phyloP scores from a whole-genome alignment of 2,888 invertebrate genomes.

The Pollenia amentaria region DNA sequence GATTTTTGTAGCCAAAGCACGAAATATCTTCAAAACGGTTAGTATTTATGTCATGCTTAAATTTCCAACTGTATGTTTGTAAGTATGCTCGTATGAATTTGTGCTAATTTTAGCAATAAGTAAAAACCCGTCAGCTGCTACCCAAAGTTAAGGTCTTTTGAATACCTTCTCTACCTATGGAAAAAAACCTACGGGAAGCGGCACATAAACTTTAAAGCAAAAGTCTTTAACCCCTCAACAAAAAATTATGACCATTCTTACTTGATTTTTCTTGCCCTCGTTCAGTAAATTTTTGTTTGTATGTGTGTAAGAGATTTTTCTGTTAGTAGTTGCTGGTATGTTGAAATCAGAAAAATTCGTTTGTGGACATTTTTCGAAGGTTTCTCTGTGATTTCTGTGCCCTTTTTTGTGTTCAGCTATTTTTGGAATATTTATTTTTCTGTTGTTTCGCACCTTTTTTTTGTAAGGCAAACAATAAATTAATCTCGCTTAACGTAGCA shows the following conservation, averaged over 20 bases:
- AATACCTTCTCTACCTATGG: background rate
- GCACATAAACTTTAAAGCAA: background rate
- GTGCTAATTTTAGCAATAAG: slow-evolving; percentile 19
- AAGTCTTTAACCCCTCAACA: slow-evolving; percentile 18
- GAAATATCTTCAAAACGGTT: slow-evolving; percentile 61
- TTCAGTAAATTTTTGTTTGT: background rate
- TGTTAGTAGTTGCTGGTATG: slow-evolving; percentile 21
- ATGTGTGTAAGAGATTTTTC: background rate
- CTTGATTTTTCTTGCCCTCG: slow-evolving; percentile 22
- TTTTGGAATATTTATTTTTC: slow-evolving; percentile 59
- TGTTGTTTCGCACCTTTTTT: slow-evolving; percentile 59
- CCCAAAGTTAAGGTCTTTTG: slow-evolving; percentile 39
- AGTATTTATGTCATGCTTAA: slow-evolving; percentile 4
- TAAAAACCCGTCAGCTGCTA: slow-evolving; percentile 59
- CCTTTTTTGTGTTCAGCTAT: slow-evolving; percentile 18
- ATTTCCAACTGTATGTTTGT: background rate
- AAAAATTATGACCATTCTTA: slow-evolving; percentile 39
- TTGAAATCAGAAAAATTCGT: slow-evolving; percentile 45
- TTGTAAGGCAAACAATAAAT: slow-evolving; percentile 70
- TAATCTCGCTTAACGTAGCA: slow-evolving; percentile 73
- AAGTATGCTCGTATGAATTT: background rate
- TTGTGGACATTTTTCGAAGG: slow-evolving; percentile 45
- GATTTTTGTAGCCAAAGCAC: slow-evolving; percentile 60
- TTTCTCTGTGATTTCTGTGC: slow-evolving; percentile 42
- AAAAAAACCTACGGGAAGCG: background rate